Percentiles rank a stretch among this genome's conserved stretches.
These are phyloP conservation scores for Mandrillus leucophaeus DNA, from an alignment of 2,113 vertebrate species.

Conservation along the genomic window DNA sequence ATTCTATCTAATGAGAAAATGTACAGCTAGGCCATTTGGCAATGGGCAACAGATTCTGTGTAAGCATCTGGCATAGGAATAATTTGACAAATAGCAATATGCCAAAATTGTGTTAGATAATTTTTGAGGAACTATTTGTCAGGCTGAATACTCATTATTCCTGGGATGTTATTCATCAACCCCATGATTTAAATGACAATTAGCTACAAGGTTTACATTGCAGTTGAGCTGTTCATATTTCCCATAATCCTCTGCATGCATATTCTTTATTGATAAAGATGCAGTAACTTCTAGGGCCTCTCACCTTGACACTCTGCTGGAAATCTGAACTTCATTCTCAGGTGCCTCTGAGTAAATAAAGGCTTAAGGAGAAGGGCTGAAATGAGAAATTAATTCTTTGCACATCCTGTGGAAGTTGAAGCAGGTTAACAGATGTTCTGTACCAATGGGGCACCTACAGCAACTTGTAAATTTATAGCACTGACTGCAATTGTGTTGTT, in stretches of 20 bases:
- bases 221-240: background rate
- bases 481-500: background rate
- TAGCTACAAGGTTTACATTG: slow-evolving; percentile 8
- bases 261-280: slow-evolving; percentile 21
- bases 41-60: slow-evolving; percentile 55
- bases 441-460: background rate
- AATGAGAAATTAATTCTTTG: slow-evolving; percentile 43
- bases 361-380: background rate
- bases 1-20: slow-evolving; percentile 47
- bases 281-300: background rate
- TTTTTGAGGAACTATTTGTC: slow-evolving; percentile 63
- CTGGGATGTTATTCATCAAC: slow-evolving; percentile 32
- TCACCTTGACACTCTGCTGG: background rate
- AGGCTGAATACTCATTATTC: slow-evolving; percentile 60
- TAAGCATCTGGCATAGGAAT: slow-evolving; percentile 72
- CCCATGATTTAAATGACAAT: slow-evolving; percentile 40
- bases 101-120: slow-evolving; percentile 59
- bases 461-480: background rate
- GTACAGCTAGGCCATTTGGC: slow-evolving; percentile 54
- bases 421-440: slow-evolving; percentile 47
- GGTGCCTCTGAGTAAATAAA: slow-evolving; percentile 35
- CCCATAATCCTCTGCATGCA: background rate
- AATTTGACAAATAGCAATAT: slow-evolving; percentile 70
- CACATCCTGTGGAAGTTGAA: background rate
- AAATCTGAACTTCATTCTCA: background rate